phyloP scores from a whole-genome alignment of 2,797 vertebrate species.

The Ceyx erithaca region DNA sequence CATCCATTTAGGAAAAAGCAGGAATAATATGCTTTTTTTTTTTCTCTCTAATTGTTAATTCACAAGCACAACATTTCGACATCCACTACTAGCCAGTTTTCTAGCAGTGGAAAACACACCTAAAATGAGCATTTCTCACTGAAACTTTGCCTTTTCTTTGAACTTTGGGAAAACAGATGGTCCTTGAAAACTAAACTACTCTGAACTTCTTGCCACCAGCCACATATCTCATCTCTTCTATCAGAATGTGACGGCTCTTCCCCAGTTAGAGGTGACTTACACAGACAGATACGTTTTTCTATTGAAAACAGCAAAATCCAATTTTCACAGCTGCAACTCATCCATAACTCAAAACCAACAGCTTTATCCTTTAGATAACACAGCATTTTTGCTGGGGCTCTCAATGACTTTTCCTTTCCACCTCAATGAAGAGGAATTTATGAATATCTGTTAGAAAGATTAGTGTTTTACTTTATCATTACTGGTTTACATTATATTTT shows the following conservation, averaged over 20 bases:
- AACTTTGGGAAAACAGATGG: not conserved
- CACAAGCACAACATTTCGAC: not conserved
- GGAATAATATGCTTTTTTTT: not conserved
- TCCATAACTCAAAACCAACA: not conserved
- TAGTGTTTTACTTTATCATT: not conserved
- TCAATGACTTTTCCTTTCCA: not conserved
- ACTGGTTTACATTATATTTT: not conserved
- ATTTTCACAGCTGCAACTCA: not conserved
- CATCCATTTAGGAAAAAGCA: not conserved
- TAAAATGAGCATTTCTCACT: not conserved
- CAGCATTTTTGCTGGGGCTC: not conserved
- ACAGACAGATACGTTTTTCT: not conserved
- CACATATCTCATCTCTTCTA: not conserved
- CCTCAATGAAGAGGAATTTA: not conserved
- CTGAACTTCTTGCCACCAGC: not conserved
- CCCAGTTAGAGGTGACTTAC: slow-evolving; percentile 22
- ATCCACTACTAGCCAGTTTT: not conserved
- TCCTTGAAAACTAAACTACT: not conserved
- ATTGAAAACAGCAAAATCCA: not conserved
- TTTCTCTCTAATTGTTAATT: not conserved
- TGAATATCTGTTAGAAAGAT: not conserved
- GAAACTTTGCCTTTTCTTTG: not conserved
- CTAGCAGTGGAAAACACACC: not conserved
- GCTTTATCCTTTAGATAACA: not conserved
- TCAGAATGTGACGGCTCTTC: not conserved